Evolutionary conservation across 1,140 invertebrate genomes (phyloP), one percentile per base, ranked within the genome.

Genomic region (Drosophila pandora): DNA sequence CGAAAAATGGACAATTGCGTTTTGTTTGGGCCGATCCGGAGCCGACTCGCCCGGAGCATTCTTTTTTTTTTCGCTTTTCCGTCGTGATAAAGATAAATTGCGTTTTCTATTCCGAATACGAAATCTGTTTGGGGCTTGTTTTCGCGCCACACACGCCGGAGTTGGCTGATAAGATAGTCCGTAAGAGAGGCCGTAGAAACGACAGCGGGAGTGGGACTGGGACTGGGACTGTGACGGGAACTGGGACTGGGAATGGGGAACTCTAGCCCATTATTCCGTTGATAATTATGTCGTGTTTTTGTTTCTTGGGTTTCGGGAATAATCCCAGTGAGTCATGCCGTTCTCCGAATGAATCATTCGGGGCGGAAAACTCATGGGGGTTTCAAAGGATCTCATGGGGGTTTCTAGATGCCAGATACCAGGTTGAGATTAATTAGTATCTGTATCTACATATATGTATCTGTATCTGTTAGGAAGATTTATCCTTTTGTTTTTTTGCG

Each of bases 251-350:
- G 8, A 45, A 17, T 17, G 17, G 17, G 17, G 17, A 17, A 17
- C 17, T 17, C 17, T 17, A 17, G 17, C 17, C 17, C 17, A 17
- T 17, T 17, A 17, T 17, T 17, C 17, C 25, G 25, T 28, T 28
- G 41, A 75, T 75, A 65, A 64, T 53, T 58, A 32, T 32, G 17
- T 41, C 10, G 28, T 28, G 43, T 39, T 47, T 34, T 52, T 56
- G 37, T 71, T 53, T 5, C 23, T 37, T 28, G 47, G 34, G 47
- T 32, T 32, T 50, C 47, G 30, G n/a, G 43, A 53, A 39, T 52
- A 45, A 50, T 32, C 49, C 45, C 23, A 57, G 53, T 74, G 71
- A 74, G 71, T 74, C 71, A 74, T 73, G 8, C 56, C 7, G 13
- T 45, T 50, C 12, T 30, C 17, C 12, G 34, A 75, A 34, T 57